Evolutionary conservation across 2,888 invertebrate species (phyloP).

Genomic region (Fragum fragum): DNA sequence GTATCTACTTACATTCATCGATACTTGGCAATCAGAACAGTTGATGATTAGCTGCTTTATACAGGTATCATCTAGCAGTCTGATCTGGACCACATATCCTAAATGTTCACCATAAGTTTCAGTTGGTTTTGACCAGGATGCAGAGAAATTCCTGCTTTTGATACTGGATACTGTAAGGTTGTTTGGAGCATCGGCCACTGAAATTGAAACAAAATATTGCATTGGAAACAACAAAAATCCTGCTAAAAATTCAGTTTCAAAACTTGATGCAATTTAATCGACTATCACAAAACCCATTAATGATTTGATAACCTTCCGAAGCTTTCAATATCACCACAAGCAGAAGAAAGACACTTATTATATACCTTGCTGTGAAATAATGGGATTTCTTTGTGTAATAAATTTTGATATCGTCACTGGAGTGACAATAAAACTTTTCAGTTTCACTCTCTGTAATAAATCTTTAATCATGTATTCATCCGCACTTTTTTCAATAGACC

Average conservation of each 20-base stretch:
- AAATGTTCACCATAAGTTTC: constrained; percentile 44
- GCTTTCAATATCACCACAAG: too few relatives aligned
- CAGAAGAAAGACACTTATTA: too few relatives aligned
- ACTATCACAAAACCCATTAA: too few relatives aligned
- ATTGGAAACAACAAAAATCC: too few relatives aligned
- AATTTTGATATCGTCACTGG: too few relatives aligned
- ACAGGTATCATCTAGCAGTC: constrained; percentile 24
- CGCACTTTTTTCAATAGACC: too few relatives aligned
- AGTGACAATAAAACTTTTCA: too few relatives aligned
- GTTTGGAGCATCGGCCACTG: constrained; percentile 50
- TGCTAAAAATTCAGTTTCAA: neutral
- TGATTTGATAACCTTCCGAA: too few relatives aligned
- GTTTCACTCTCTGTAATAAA: too few relatives aligned
- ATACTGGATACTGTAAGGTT: constrained; percentile 13
- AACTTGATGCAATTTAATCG: neutral
- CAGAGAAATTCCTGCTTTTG: constrained; percentile 31
- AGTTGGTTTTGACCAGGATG: constrained; percentile 37
- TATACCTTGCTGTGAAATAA: too few relatives aligned
- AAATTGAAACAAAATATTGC: constrained; percentile 22
- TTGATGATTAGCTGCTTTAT: constrained; percentile 23
- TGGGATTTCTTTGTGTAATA: too few relatives aligned
- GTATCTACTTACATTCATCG: constrained; percentile 6
- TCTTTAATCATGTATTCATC: too few relatives aligned
- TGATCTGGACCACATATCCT: constrained; percentile 50
- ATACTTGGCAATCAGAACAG: constrained; percentile 37